A percentile compares a stretch with the other conserved stretches of the same genome.
phyloP scores from a whole-genome alignment of 2,888 invertebrate species.

The Lochmaea crataegi region DNA sequence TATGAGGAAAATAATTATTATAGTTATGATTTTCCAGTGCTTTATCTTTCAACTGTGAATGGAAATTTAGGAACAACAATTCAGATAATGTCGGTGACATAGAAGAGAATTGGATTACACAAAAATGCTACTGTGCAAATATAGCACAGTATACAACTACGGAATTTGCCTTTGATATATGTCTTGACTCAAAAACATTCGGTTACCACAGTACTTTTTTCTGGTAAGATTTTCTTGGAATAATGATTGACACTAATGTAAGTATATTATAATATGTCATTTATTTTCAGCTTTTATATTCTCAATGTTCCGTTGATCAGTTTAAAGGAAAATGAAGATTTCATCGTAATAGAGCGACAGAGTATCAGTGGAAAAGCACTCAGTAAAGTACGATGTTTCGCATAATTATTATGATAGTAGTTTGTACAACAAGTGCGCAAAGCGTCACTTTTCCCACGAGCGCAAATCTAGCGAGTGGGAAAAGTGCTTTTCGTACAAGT shows the following conservation, averaged over 20 bases:
- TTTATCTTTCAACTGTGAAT: slow-evolving; percentile 51
- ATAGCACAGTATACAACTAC: slow-evolving; percentile 55
- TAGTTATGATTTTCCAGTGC: slow-evolving; percentile 46
- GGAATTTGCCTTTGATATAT: slow-evolving; percentile 56
- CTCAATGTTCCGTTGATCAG: slow-evolving; percentile 61
- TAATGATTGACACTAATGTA: too few relatives aligned
- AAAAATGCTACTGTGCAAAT: slow-evolving; percentile 52
- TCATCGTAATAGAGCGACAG: slow-evolving; percentile 33
- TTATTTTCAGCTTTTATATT: slow-evolving; percentile 58
- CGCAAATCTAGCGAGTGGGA: too few relatives aligned
- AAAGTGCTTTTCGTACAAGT: too few relatives aligned
- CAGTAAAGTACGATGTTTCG: slow-evolving; percentile 30
- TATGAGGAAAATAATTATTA: too few relatives aligned
- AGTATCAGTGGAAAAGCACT: slow-evolving; percentile 34
- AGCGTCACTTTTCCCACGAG: too few relatives aligned
- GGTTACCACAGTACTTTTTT: slow-evolving; percentile 58
- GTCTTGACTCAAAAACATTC: slow-evolving; percentile 45
- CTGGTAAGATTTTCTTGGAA: slow-evolving; percentile 50
- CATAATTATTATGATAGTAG: not conserved
- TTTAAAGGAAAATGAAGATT: slow-evolving; percentile 47
- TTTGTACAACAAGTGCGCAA: too few relatives aligned
- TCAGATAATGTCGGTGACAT: slow-evolving; percentile 23
- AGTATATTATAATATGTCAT: slow-evolving; percentile 24
- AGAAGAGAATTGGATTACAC: slow-evolving; percentile 49
- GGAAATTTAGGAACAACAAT: slow-evolving; percentile 48